phyloP scores from a whole-genome alignment of 2,113 vertebrate genomes.

The Colossoma macropomum region DNA sequence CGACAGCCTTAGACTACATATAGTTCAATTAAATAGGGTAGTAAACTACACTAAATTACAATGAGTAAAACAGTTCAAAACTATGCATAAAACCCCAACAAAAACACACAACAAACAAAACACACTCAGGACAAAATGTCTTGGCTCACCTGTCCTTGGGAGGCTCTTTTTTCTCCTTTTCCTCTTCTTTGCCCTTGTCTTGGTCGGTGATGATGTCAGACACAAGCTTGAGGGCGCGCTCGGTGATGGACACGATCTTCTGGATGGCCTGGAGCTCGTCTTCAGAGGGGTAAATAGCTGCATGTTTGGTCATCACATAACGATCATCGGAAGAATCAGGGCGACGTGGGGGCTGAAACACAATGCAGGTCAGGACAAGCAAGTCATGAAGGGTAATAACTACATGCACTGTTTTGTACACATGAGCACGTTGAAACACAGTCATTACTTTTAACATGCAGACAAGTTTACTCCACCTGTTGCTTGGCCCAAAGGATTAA shows the following conservation, averaged over 20 bases:
- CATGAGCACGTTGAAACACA: not conserved
- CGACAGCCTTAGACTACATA: no score
- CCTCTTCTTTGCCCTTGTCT: slow-evolving; percentile 86
- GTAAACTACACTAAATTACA: no score
- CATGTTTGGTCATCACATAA: slow-evolving; percentile 98
- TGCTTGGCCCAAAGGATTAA: no score
- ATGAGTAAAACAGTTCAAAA: not conserved
- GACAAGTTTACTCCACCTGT: no score
- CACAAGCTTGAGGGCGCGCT: slow-evolving; percentile 95
- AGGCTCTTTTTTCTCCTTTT: slow-evolving; percentile 92
- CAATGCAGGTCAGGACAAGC: not conserved
- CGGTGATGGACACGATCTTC: slow-evolving; percentile 98
- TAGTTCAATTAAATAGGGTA: no score
- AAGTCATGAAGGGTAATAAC: not conserved
- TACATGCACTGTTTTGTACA: not conserved
- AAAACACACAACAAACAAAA: no score
- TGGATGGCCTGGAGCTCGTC: slow-evolving; percentile 97
- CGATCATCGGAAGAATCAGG: slow-evolving; percentile 97
- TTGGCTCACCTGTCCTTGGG: slow-evolving; percentile 84
- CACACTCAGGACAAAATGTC: no score
- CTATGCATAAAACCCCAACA: no score
- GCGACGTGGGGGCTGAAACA: slow-evolving; percentile 87
- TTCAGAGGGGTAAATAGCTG: slow-evolving; percentile 95
- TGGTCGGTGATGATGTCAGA: slow-evolving; percentile 94
- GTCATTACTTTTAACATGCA: no score